Conservation (phyloP, 1,140 invertebrate species). For the Drosophila bocki region DNA sequence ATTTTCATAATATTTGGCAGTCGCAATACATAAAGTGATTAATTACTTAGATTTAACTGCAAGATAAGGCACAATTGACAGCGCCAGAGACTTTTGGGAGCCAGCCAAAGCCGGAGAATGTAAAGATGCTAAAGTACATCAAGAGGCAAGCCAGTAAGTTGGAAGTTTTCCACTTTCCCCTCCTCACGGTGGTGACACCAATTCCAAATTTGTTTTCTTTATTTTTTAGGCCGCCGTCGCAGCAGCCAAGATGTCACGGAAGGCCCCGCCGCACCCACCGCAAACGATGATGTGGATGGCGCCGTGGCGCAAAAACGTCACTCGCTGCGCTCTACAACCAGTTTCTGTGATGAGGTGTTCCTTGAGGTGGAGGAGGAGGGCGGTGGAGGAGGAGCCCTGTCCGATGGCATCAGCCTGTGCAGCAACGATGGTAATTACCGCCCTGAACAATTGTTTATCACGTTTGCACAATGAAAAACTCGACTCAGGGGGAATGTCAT, state of each 20-base stretch:
- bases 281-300: constrained; percentile 53
- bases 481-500: not conserved
- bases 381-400: constrained; percentile 39
- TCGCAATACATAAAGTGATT: constrained; percentile 2
- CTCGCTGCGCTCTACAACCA: constrained; percentile 80
- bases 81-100: not conserved
- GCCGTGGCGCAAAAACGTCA: constrained; percentile 65
- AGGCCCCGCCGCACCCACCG: constrained; percentile 31
- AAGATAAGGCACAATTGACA: constrained; percentile 14
- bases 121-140: constrained; percentile 80
- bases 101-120: constrained; percentile 54
- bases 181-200: constrained; percentile 26
- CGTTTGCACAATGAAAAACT: constrained; percentile 13
- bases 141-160: constrained; percentile 81
- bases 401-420: constrained; percentile 63
- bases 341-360: constrained; percentile 83
- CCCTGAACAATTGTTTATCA: constrained; percentile 19
- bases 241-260: constrained; percentile 61
- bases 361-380: constrained; percentile 58
- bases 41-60: not conserved
- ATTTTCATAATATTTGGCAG: constrained; percentile 32
- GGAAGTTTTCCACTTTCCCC: constrained; percentile 9
- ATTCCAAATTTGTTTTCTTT: constrained; percentile 30
- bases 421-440: constrained; percentile 71
- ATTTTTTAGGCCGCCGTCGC: constrained; percentile 61